phyloP scores from a whole-genome alignment of 2,797 vertebrate genomes.

The Pygocentrus nattereri region DNA sequence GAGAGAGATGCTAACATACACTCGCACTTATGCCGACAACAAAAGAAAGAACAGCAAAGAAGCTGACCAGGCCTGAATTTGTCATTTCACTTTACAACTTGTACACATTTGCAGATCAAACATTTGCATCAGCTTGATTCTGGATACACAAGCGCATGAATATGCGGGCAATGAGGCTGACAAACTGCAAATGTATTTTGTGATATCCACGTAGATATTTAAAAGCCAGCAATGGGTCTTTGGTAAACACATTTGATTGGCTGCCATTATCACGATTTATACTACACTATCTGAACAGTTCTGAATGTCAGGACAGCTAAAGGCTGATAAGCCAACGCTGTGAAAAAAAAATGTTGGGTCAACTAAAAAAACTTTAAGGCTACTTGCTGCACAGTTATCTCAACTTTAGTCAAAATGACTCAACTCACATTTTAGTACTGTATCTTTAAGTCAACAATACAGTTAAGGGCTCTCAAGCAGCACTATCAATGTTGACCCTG shows the following conservation, averaged over 20 bases:
- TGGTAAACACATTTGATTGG: neutral
- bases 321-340: neutral
- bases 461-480: too few species aligned
- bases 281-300: neutral
- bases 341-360: too few species aligned
- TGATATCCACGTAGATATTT: neutral
- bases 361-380: too few species aligned
- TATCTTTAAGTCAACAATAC: too few species aligned
- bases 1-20: conserved; percentile 28
- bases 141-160: neutral
- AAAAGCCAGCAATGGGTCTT: neutral
- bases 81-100: neutral
- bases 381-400: too few species aligned
- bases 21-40: conserved; percentile 38
- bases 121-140: neutral
- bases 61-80: conserved; percentile 20
- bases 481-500: too few species aligned
- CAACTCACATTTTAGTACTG: too few species aligned
- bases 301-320: neutral
- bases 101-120: neutral
- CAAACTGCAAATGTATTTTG: neutral
- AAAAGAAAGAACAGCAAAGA: neutral
- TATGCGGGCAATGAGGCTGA: neutral
- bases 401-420: too few species aligned
- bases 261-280: neutral